phyloP scores from a whole-genome alignment of 2,888 invertebrate species.

The Drosophila melanosoma region DNA sequence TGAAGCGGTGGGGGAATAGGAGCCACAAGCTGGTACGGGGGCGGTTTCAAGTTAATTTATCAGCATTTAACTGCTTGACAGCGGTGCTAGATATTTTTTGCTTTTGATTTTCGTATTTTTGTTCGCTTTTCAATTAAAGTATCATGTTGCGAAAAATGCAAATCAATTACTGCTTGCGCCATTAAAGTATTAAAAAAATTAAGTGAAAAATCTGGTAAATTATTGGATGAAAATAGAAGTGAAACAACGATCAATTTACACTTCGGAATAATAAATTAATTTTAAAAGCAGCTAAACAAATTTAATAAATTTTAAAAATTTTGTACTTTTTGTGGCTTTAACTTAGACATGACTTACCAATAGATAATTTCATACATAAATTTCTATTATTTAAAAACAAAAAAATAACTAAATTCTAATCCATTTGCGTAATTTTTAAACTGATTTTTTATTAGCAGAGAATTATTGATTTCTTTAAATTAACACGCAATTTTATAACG shows the following conservation, averaged over 20 bases:
- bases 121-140: slow-evolving; percentile 43
- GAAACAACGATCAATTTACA: not conserved
- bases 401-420: not conserved
- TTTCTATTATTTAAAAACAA: not conserved
- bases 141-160: slow-evolving; percentile 20
- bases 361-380: not conserved
- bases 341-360: not conserved
- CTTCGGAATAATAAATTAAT: not conserved
- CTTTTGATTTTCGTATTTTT: slow-evolving; percentile 1
- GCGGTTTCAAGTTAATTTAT: slow-evolving; percentile 76
- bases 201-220: not conserved
- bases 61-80: slow-evolving; percentile 79
- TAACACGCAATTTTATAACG: not conserved
- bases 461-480: slow-evolving; percentile 23
- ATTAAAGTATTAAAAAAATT: not conserved
- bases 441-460: not conserved
- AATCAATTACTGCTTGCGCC: slow-evolving; percentile 11
- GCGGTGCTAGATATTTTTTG: slow-evolving; percentile 32
- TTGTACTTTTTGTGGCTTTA: not conserved
- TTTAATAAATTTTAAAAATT: not conserved
- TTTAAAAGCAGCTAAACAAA: not conserved
- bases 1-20: slow-evolving; percentile 15
- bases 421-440: not conserved
- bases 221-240: not conserved
- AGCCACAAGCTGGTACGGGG: slow-evolving; percentile 12